Evolutionary conservation across 2,113 vertebrate genomes (phyloP), one percentile per base, ranked within the genome.

Genomic region (Redunca redunca): DNA sequence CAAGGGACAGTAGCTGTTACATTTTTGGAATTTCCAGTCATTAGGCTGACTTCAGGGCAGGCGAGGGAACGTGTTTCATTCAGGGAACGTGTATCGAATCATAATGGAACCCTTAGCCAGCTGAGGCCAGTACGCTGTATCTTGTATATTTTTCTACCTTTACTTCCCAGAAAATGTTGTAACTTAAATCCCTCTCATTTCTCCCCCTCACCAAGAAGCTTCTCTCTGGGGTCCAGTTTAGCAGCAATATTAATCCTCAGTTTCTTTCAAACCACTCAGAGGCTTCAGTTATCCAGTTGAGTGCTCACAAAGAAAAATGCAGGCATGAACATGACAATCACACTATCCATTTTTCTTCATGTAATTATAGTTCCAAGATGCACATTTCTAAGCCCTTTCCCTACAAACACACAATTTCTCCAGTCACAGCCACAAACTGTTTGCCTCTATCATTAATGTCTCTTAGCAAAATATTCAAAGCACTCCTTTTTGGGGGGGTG

Each of bases 101-200:
- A 13, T 88, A 93, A 98, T 48, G 86, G 95, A 94, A 87, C 25
- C 52, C 87, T 91, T 71, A 78, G 93, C 85, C 13, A 74, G 11
- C 16, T 3, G 28, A 97, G 78, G 91, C 80, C 95, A 95, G 16
- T 14, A 46, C 60, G 64, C 46, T 57, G 2, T 52, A 77, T 87
- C 74, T 30, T 95, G 23, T 67, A 58, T 94, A 48, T 95, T 91
- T 97, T 85, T 71, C 58, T 60, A 52, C 64, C 71, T 53, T 95
- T 84, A 91, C 52, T 93, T 89, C 97, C 53, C 93, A 91, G 64
- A 95, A 98, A 98, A 97, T 67, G 30, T 81, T 82, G 57, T 84
- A 64, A 77, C 81, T 91, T 90, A 94, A 81, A 97, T 95, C 83
- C 36, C 74, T 85, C 67, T 90, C 26, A 58, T 36, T 67, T 30